Base-by-base conservation (phyloP, 2,888 invertebrate species). In the Bombylius discolor region DNA sequence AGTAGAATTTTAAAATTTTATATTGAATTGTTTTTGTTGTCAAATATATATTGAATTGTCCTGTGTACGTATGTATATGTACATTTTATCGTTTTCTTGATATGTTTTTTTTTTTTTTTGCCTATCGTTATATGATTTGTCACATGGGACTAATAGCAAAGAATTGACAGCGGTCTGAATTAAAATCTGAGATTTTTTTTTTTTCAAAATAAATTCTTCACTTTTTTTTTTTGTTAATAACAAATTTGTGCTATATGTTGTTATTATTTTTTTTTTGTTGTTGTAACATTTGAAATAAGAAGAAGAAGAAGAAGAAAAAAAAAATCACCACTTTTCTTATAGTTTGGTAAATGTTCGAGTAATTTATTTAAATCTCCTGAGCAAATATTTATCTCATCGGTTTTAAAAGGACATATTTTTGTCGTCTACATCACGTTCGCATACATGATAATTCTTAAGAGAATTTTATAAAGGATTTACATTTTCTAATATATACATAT, bases 291-390 rank as follows among this genome's bases (percentile, higher is more conserved):
- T 4, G 8, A 36, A 36, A 36, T 1, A 36, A 36, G 4, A 36
- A 2, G 23, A 23, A n/a, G n/a, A n/a, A n/a, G n/a, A n/a, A n/a
- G n/a, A n/a, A n/a, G n/a, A n/a, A n/a, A 23, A 23, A 23, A 23
- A 23, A 23, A 23, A 23, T 23, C 23, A 23, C 23, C 23, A 23
- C 23, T 23, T 4, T 36, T 36, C 34, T 7, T 5, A 42, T 42
- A 42, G 11, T 42, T 8, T 42, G 12, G 39, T 42, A 42, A 36
- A 42, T 42, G 39, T 42, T 42, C 39, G 31, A 47, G 48, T 47
- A 53, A 53, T 48, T 53, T 53, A 53, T 53, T 53, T 53, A 53
- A 53, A 53, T 53, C 53, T 53, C 48, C 36, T 53, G 48, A 48
- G 53, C 48, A 53, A 53, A 53, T 53, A 53, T 53, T 53, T 53